Conservation (phyloP, 2,113 vertebrate species). For the Verasper variegatus region DNA sequence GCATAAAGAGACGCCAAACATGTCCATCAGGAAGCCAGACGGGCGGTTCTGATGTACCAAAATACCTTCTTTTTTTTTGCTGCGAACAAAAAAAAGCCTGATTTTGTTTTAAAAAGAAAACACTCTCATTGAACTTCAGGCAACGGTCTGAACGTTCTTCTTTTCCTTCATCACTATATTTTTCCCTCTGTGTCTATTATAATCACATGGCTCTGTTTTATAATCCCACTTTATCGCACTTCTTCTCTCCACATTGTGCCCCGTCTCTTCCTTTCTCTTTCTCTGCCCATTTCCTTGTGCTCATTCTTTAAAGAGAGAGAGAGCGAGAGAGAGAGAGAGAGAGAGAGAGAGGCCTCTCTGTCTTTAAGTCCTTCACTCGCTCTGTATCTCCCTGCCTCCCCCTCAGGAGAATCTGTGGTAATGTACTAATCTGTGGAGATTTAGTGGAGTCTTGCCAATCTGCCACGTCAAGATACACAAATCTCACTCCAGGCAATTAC, state of each 20-base stretch:
- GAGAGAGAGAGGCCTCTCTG: constrained; percentile 42
- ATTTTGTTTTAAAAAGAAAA: constrained; percentile 39
- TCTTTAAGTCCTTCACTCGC: constrained; percentile 57
- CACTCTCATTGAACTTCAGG: constrained; percentile 11
- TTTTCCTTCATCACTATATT: constrained; percentile 23
- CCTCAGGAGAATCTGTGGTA: constrained; percentile 68
- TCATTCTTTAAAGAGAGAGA: constrained; percentile 31
- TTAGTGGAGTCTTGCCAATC: constrained; percentile 75
- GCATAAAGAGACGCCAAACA: constrained; percentile 54
- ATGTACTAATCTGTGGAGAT: constrained; percentile 74
- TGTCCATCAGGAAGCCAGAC: constrained; percentile 53
- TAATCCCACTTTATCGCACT: constrained; percentile 55
- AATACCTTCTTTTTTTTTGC: constrained; percentile 48
- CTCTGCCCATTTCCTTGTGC: constrained; percentile 38
- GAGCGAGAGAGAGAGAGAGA: constrained; percentile 4
- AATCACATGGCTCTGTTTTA: constrained; percentile 46
- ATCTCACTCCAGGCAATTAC: constrained; percentile 76
- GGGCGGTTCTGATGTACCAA: constrained; percentile 38
- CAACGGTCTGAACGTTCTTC: constrained; percentile 17
- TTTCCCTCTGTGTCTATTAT: constrained; percentile 31
- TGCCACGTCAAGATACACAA: constrained; percentile 77
- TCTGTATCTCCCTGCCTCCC: constrained; percentile 48
- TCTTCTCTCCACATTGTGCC: constrained; percentile 31
- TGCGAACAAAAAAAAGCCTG: constrained; percentile 27
- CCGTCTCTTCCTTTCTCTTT: constrained; percentile 39